Evolutionary conservation across 2,888 invertebrate species (phyloP).

Genomic region (Amitus sp.): DNA sequence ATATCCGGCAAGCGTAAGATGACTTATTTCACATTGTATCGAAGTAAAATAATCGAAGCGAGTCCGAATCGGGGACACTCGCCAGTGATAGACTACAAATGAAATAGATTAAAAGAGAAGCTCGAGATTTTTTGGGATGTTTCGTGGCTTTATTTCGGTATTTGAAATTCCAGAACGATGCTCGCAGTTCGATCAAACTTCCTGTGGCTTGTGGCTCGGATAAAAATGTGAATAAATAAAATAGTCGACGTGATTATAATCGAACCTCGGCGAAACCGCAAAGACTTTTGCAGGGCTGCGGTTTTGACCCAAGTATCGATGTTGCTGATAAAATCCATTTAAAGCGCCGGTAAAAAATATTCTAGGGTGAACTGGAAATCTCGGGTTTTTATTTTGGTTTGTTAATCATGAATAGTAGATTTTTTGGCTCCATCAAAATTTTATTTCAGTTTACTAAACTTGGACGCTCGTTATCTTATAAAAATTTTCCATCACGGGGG

Average conservation of each 20-base stretch:
- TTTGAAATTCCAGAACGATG: background rate
- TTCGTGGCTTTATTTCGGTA: background rate
- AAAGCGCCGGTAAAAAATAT: too few species aligned
- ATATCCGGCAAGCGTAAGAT: background rate
- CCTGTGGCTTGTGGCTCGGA: conserved; percentile 45
- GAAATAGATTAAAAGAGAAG: too few species aligned
- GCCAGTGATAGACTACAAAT: conserved; percentile 1
- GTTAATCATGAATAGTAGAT: too few species aligned
- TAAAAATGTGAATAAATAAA: conserved; percentile 49
- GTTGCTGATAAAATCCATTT: conserved; percentile 28
- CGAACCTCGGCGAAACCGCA: conserved; percentile 42
- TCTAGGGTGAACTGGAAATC: too few species aligned
- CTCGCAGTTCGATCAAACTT: conserved; percentile 1
- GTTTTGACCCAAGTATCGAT: conserved; percentile 31
- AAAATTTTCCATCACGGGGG: too few species aligned
- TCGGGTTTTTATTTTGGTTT: too few species aligned
- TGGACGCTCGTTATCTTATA: too few species aligned
- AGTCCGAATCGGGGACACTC: conserved; percentile 14
- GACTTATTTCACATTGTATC: conserved; percentile 1
- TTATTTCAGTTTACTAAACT: too few species aligned
- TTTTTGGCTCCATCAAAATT: too few species aligned
- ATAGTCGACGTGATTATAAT: conserved; percentile 39
- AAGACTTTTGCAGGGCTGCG: conserved; percentile 34
- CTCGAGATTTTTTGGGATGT: background rate
- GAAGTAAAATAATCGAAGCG: conserved; percentile 16